These are phyloP conservation scores for Gallinago nigripennis DNA, from an alignment of 2,797 vertebrate genomes.

Conservation along the genomic window DNA sequence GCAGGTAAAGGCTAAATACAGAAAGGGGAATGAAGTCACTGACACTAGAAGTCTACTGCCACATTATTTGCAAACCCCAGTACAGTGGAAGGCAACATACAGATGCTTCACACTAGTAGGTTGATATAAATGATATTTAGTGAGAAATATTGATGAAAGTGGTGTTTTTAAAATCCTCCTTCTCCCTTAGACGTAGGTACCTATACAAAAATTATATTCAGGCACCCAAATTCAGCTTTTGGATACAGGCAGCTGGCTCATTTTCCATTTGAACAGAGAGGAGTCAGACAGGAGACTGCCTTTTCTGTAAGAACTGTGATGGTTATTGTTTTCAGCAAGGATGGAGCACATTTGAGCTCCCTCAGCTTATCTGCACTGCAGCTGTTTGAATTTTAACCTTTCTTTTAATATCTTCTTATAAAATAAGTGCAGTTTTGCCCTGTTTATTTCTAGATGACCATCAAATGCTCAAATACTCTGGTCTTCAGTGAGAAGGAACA, in stretches of 20 bases:
- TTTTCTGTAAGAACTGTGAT: neutral
- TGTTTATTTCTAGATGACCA: neutral
- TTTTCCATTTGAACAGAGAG: neutral
- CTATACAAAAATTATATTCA: neutral
- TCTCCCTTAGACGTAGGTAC: neutral
- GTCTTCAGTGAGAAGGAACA: neutral
- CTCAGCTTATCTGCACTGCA: neutral
- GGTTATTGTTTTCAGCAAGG: neutral
- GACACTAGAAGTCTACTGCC: neutral
- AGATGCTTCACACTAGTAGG: fast-evolving
- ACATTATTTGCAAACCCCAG: neutral
- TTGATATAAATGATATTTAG: neutral
- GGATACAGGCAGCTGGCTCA: neutral
- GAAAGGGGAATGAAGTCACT: neutral
- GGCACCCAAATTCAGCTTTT: neutral
- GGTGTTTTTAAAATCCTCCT: neutral
- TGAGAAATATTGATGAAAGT: neutral
- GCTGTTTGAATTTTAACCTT: neutral
- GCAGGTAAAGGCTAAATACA: neutral
- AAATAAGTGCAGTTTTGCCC: neutral
- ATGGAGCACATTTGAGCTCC: neutral
- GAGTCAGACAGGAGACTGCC: neutral
- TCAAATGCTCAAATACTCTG: neutral
- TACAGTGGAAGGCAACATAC: neutral
- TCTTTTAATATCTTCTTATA: neutral